Conservation (phyloP, 2,113 vertebrate genomes). For the Monopterus albus region DNA sequence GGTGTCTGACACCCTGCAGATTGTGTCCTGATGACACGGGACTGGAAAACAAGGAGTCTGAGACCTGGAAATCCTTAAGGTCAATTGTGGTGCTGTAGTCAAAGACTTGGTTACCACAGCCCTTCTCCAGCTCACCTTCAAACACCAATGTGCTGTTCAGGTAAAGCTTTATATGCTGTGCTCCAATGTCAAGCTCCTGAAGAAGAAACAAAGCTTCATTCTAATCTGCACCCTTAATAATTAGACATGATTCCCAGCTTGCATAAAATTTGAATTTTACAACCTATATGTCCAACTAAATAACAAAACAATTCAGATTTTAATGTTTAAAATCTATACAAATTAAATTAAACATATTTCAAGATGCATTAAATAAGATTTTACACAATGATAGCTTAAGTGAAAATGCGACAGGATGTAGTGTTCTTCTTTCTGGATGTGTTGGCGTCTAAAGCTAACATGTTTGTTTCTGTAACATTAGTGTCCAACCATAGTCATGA, state of each 20-base stretch:
- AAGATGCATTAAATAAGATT: neutral
- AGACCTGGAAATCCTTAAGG: conserved; percentile 70
- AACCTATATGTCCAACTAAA: neutral
- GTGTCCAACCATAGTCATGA: too few species aligned
- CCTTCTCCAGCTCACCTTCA: conserved; percentile 88
- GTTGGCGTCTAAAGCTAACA: too few species aligned
- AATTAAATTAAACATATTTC: neutral
- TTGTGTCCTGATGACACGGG: conserved; percentile 73
- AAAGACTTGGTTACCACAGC: conserved; percentile 82
- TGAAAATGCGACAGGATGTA: too few species aligned
- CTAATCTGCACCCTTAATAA: conserved; percentile 6
- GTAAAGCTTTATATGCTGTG: conserved; percentile 88
- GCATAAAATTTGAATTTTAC: neutral
- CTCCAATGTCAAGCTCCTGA: conserved; percentile 90
- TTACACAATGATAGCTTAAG: too few species aligned
- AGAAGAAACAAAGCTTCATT: conserved; percentile 18
- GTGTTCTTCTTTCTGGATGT: too few species aligned
- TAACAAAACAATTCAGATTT: neutral
- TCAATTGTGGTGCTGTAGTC: conserved; percentile 84
- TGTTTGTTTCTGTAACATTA: too few species aligned
- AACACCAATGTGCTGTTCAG: conserved; percentile 89
- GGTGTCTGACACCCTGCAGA: conserved; percentile 69
- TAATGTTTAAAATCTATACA: neutral
- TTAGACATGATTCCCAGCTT: neutral
- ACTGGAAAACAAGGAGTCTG: conserved; percentile 74